Percentiles rank a stretch among this genome's conserved stretches.
phyloP scores from a whole-genome alignment of 2,888 invertebrate species.

The Nephrotoma guestfalica region DNA sequence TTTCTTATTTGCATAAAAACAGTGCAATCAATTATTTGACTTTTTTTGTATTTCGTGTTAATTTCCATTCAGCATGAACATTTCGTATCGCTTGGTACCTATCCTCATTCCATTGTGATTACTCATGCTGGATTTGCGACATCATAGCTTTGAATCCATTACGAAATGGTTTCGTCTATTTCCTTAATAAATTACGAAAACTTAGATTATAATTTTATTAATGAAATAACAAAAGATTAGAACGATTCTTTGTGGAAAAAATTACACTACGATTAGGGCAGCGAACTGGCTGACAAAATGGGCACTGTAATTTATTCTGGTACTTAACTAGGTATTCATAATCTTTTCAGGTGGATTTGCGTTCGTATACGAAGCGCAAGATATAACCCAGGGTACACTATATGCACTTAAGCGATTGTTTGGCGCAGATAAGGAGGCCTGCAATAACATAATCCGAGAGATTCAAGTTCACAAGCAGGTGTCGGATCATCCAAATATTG shows the following conservation, averaged over 20 bases:
- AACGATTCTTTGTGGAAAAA: background rate
- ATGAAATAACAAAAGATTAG: background rate
- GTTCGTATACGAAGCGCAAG: slow-evolving; percentile 89
- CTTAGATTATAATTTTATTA: background rate
- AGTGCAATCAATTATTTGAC: background rate
- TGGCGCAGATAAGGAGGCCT: slow-evolving; percentile 69
- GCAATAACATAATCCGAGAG: slow-evolving; percentile 65
- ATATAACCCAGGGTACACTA: slow-evolving; percentile 67
- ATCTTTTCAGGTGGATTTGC: slow-evolving; percentile 76
- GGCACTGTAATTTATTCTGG: background rate
- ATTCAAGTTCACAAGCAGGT: slow-evolving; percentile 75
- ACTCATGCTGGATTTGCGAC: background rate
- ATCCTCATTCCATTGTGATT: background rate
- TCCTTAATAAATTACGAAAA: background rate
- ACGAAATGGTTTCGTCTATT: background rate
- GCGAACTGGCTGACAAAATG: background rate
- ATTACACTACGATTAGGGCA: background rate
- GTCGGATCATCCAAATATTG: slow-evolving; percentile 82
- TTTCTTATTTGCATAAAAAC: background rate
- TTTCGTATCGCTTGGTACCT: background rate
- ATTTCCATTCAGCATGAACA: background rate
- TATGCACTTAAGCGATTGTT: slow-evolving; percentile 85
- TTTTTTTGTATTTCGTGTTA: background rate
- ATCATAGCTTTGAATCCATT: background rate
- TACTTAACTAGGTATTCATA: background rate